Conservation (phyloP, 2,113 vertebrate genomes). For the Myiozetetes cayanensis region DNA sequence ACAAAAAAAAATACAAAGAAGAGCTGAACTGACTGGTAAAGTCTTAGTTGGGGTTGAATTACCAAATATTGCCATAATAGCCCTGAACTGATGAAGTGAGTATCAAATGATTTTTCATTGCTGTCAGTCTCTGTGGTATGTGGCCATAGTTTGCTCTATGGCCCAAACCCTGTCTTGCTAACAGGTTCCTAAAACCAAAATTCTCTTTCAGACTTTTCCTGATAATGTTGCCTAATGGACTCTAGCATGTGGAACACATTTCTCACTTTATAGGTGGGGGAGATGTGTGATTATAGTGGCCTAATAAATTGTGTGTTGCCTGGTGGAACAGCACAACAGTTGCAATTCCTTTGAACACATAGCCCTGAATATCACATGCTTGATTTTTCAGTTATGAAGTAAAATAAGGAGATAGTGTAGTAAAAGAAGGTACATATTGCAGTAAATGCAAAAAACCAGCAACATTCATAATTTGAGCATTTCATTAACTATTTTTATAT, state of each 20-base stretch:
- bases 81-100: conserved; percentile 30
- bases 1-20: conserved; percentile 1
- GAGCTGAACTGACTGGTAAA: conserved; percentile 16
- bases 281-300: background rate
- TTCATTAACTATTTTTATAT: background rate
- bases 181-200: background rate
- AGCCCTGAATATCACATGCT: background rate
- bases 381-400: background rate
- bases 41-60: conserved; percentile 21
- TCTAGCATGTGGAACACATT: background rate
- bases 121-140: background rate
- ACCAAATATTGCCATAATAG: conserved; percentile 60
- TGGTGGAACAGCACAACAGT: background rate
- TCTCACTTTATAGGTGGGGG: background rate
- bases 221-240: background rate
- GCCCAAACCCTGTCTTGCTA: background rate
- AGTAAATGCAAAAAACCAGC: background rate
- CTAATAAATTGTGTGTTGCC: background rate
- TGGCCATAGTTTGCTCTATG: background rate
- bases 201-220: background rate
- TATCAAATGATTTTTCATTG: conserved; percentile 65
- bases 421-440: background rate
- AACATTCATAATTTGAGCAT: background rate
- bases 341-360: background rate
- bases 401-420: background rate